A percentile compares a stretch with the other conserved stretches of the same genome.
Evolutionary conservation across 2,797 vertebrate species (phyloP).

Genomic region (Smutsia gigantea): DNA sequence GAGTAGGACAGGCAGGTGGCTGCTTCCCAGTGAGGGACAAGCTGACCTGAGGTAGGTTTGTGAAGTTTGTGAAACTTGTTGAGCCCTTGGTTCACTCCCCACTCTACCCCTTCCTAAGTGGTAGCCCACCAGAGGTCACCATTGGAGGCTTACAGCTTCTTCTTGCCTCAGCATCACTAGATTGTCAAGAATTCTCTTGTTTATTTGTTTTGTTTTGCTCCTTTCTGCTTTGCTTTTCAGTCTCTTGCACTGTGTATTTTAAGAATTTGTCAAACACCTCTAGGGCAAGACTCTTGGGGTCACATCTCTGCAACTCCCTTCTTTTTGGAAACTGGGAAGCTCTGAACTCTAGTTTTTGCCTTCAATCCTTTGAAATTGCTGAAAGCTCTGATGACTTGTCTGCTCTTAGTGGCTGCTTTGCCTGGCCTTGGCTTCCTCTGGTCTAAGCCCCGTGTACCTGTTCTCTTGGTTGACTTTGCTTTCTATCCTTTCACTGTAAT

Average conservation of each 20-base stretch:
- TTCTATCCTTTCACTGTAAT: constrained; percentile 65
- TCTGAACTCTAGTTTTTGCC: constrained; percentile 57
- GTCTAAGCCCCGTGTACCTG: constrained; percentile 46
- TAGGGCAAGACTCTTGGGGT: constrained; percentile 27
- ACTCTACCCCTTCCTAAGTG: not conserved
- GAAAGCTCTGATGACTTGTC: constrained; percentile 57
- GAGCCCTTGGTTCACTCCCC: not conserved
- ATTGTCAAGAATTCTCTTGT: not conserved
- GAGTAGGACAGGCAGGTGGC: not conserved
- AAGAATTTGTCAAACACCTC: constrained; percentile 37
- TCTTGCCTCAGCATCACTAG: not conserved
- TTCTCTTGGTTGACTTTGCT: constrained; percentile 64
- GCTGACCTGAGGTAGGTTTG: not conserved
- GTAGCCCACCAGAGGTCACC: not conserved
- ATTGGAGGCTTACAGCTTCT: not conserved
- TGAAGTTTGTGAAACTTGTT: not conserved
- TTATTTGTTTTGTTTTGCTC: constrained; percentile 9
- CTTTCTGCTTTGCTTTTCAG: constrained; percentile 37
- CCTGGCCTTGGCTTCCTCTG: constrained; percentile 52
- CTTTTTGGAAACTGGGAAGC: constrained; percentile 64
- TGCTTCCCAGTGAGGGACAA: not conserved
- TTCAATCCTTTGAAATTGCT: constrained; percentile 61
- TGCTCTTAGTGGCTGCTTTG: constrained; percentile 51
- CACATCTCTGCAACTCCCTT: constrained; percentile 61
- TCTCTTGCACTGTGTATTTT: not conserved